Conservation (phyloP, 2,888 invertebrate species). For the Automeris io region DNA sequence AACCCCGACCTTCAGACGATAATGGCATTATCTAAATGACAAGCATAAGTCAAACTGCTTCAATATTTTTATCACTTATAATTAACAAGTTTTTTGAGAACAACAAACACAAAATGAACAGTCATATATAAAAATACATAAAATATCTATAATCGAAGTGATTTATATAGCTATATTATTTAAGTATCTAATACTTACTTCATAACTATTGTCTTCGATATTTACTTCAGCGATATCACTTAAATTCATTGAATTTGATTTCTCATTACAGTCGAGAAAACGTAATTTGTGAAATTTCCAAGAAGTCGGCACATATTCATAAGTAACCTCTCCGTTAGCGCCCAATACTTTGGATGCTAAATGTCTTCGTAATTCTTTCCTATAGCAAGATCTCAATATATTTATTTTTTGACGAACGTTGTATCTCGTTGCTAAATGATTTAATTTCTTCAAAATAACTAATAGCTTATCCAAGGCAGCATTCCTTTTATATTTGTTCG, state of each 20-base stretch:
- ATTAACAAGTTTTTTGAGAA: no score
- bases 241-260: conserved; percentile 5
- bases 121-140: no score
- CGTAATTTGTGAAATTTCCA: conserved; percentile 32
- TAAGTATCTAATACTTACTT: no score
- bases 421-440: conserved; percentile 22
- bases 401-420: conserved; percentile 36
- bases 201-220: conserved; percentile 15
- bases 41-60: no score
- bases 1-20: no score
- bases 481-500: conserved; percentile 30
- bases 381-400: conserved; percentile 29
- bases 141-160: no score
- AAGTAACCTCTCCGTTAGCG: conserved; percentile 25
- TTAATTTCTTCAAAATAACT: conserved; percentile 22
- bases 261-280: conserved; percentile 22
- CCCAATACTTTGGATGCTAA: conserved; percentile 23
- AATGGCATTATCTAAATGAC: no score
- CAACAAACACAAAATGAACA: no score
- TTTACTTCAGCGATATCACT: conserved; percentile 15
- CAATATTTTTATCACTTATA: no score
- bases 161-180: no score
- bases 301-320: conserved; percentile 23
- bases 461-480: conserved; percentile 23
- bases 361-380: conserved; percentile 27